These are phyloP conservation scores for Streblospio benedicti DNA, from an alignment of 1,140 invertebrate species.

Conservation along the genomic window DNA sequence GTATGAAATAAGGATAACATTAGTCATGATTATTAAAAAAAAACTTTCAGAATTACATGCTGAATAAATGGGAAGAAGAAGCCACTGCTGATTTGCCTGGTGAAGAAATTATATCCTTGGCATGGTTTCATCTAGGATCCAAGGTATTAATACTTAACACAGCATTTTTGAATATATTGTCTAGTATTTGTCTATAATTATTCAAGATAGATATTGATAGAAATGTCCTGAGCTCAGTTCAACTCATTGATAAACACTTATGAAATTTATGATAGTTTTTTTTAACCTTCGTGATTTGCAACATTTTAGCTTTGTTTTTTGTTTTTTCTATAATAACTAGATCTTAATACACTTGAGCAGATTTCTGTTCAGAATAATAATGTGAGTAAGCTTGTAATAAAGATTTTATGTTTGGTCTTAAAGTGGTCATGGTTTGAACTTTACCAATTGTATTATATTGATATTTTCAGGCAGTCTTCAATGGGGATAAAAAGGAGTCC, in stretches of 20 bases:
- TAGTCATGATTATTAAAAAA: no score
- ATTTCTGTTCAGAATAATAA: neutral
- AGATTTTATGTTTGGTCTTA: neutral
- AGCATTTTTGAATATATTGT: neutral
- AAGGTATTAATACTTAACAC: slow-evolving; percentile 25
- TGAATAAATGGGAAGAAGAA: slow-evolving; percentile 36
- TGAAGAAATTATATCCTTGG: slow-evolving; percentile 37
- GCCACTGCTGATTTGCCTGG: slow-evolving; percentile 24
- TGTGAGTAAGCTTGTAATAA: neutral
- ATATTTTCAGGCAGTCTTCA: slow-evolving; percentile 32
- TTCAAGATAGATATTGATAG: neutral
- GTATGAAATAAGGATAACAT: no score
- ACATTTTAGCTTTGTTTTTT: no score
- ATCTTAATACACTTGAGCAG: neutral
- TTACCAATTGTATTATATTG: neutral
- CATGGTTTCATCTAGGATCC: slow-evolving; percentile 42
- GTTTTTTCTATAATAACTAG: neutral
- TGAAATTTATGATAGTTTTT: no score
- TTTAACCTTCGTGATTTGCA: no score
- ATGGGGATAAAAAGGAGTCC: slow-evolving; percentile 37
- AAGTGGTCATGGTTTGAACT: neutral
- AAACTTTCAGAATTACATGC: slow-evolving; percentile 35
- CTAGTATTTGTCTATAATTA: neutral
- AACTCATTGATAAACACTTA: neutral
- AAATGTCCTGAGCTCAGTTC: neutral